Conservation (phyloP, 2,797 vertebrate genomes). For the Odontamblyopus lacepedii region DNA sequence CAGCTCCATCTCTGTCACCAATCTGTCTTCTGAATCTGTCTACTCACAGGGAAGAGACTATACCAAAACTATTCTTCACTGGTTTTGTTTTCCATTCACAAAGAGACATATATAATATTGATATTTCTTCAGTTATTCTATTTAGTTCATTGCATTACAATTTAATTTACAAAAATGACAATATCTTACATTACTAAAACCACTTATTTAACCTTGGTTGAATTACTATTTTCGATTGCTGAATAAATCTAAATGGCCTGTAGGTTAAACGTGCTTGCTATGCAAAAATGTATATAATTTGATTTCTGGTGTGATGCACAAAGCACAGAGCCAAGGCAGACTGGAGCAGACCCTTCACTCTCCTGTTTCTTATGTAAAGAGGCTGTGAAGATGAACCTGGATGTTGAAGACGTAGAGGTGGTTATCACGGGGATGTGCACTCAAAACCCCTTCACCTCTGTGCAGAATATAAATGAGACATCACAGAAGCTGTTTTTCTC, state of each 20-base stretch:
- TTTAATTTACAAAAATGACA: neutral
- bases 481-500: conserved; percentile 8
- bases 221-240: conserved; percentile 7
- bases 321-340: neutral
- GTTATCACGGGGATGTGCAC: conserved; percentile 7
- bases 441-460: conserved; percentile 53
- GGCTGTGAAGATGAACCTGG: conserved; percentile 25
- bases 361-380: conserved; percentile 45
- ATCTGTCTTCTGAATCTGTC: conserved; percentile 54
- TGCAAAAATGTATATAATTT: conserved; percentile 42
- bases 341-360: conserved; percentile 19
- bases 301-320: conserved; percentile 35
- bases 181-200: neutral
- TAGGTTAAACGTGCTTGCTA: conserved; percentile 33
- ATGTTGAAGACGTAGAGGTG: conserved; percentile 36
- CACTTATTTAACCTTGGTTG: neutral
- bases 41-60: conserved; percentile 12
- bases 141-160: neutral
- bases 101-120: neutral
- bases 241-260: conserved; percentile 4
- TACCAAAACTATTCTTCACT: conserved; percentile 20
- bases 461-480: conserved; percentile 60
- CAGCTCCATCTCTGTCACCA: conserved; percentile 74
- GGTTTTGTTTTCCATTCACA: conserved; percentile 1
- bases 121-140: no score